phyloP scores from a whole-genome alignment of 2,797 vertebrate genomes.

The Parauchenoglanis punctatus region DNA sequence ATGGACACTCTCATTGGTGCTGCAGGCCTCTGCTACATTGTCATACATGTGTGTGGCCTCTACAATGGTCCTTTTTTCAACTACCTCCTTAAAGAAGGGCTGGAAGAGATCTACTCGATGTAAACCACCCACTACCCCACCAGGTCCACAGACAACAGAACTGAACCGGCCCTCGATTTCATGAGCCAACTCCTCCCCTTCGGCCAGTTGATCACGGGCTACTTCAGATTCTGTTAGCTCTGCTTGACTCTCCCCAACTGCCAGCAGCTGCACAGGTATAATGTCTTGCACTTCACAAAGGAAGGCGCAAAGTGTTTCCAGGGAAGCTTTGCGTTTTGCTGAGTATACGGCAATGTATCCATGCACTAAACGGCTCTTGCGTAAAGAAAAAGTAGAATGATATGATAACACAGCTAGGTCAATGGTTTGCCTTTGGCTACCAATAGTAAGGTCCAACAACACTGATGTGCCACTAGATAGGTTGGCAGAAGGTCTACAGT shows the following conservation, averaged over 20 bases:
- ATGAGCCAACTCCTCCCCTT: slow-evolving; percentile 92
- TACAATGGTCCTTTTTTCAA: slow-evolving; percentile 89
- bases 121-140: slow-evolving; percentile 81
- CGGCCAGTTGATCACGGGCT: slow-evolving; percentile 85
- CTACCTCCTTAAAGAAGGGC: slow-evolving; percentile 87
- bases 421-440: slow-evolving; percentile 82
- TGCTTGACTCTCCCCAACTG: slow-evolving; percentile 82
- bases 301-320: slow-evolving; percentile 94
- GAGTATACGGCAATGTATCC: slow-evolving; percentile 94
- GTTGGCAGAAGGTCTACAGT: slow-evolving; percentile 81
- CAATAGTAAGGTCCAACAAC: slow-evolving; percentile 82
- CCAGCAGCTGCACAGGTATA: slow-evolving; percentile 90
- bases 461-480: slow-evolving; percentile 81
- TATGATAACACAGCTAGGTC: slow-evolving; percentile 91
- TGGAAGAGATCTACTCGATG: slow-evolving; percentile 90
- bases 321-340: slow-evolving; percentile 86
- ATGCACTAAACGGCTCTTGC: slow-evolving; percentile 90
- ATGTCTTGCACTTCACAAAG: slow-evolving; percentile 96
- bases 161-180: slow-evolving; percentile 90
- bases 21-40: slow-evolving; percentile 88
- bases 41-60: slow-evolving; percentile 98
- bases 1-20: slow-evolving; percentile 85
- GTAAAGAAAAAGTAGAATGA: slow-evolving; percentile 90
- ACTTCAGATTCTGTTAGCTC: slow-evolving; percentile 85
- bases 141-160: slow-evolving; percentile 80